Base-by-base conservation (phyloP, 2,113 vertebrate species). In the Actinemys pallida region DNA sequence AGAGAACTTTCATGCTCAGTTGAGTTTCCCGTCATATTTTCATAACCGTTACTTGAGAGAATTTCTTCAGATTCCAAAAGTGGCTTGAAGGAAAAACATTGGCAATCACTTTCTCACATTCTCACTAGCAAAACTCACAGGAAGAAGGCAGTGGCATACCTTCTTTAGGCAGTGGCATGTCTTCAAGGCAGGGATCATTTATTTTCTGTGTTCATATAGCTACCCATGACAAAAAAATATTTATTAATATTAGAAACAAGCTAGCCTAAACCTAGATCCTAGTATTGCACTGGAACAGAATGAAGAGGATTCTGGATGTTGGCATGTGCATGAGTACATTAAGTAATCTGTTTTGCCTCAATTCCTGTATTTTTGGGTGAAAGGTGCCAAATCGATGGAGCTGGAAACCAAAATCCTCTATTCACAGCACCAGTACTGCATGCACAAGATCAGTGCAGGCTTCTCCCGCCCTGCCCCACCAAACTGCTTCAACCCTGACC, bases 171-270 rank as follows among this genome's bases (percentile, higher is more conserved):
- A 54, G 20, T 54, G 53, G 20, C 20, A 22, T 69, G 6, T n/a
- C 85, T 59, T 82, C 91, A 92, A 81, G 93, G 81, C 88, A 57
- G 79, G 52, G 93, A 83, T 93, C 86, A 95, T 95, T 81, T 49
- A 27, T 87, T 86, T 65, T 81, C 86, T 72, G 78, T 88, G 90
- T 81, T n/a, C 83, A 76, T 81, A 84, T 50, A 83, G n/a, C 7
- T 54, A 52, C 59, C 52, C 86, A 90, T 22, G n/a, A 72, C n/a
- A 31, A 72, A n/a, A n/a, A n/a, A 39, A 62, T 20, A 69, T 10
- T 20, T 9, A 69, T n/a, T 69, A n/a, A 39, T 22, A 72, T 72
- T 72, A n/a, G 9, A 72, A 22, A 39, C 19, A 72, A n/a, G 65
- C 19, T 72, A 72, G 65, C n/a, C 65, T 39, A 72, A 39, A 22